Conservation (phyloP, 2,113 vertebrate species). For the Platichthys flesus region DNA sequence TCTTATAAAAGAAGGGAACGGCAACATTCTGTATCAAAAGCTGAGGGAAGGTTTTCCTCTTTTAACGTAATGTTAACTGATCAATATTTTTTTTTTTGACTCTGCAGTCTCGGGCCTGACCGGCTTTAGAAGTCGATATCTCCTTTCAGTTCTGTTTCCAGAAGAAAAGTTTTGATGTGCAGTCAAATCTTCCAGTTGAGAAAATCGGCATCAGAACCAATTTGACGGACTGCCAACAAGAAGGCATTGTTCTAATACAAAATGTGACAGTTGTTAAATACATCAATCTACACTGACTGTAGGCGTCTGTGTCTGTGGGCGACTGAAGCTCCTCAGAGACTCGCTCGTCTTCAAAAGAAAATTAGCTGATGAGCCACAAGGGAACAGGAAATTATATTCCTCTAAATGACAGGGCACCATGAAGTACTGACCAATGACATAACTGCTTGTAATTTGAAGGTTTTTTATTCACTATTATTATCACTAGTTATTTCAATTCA, state of each 20-base stretch:
- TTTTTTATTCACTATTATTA: no score
- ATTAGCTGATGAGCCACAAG: background rate
- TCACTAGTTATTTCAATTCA: background rate
- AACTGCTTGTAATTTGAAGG: background rate
- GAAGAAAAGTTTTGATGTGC: background rate
- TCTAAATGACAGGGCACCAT: background rate
- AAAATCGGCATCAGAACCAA: background rate
- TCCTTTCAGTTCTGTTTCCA: background rate
- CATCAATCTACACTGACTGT: background rate
- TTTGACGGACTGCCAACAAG: conserved; percentile 12
- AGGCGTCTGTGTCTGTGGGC: background rate
- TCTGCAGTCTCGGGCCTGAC: background rate
- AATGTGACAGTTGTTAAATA: conserved; percentile 22
- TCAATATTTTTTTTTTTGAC: conserved; percentile 3
- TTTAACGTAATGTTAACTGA: background rate
- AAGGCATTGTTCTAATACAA: background rate
- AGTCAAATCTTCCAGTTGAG: background rate
- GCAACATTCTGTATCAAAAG: conserved; percentile 7
- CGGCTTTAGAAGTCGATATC: background rate
- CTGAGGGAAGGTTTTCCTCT: no score
- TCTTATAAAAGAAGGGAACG: conserved; percentile 18
- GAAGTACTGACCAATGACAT: background rate
- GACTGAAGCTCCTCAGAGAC: background rate
- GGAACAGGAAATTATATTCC: background rate
- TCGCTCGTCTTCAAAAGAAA: background rate